Evolutionary conservation across 1,140 invertebrate genomes (phyloP).

Genomic region (Charaxes varanes): DNA sequence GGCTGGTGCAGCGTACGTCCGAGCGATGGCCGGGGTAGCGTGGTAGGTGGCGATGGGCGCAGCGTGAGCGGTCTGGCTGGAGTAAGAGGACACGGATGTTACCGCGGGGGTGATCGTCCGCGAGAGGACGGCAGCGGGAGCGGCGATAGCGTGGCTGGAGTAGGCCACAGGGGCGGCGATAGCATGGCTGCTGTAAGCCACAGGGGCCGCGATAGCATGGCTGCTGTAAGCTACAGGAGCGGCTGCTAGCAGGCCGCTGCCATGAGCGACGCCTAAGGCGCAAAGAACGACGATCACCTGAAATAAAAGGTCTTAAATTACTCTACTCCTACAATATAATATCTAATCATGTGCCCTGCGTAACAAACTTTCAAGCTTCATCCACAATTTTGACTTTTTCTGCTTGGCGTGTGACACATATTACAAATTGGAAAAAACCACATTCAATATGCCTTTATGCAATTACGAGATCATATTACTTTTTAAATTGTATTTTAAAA

Average conservation of each 20-base stretch:
- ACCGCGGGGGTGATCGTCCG: constrained; percentile 31
- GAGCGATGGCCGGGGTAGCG: constrained; percentile 20
- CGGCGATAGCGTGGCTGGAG: constrained; percentile 23
- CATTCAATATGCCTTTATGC: no score
- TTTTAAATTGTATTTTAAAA: no score
- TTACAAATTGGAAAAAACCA: no score
- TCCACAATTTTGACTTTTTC: no score
- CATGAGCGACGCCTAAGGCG: constrained; percentile 33
- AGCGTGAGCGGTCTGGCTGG: constrained; percentile 34
- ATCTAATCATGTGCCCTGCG: no score
- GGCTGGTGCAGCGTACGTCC: constrained; percentile 23
- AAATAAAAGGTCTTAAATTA: no score
- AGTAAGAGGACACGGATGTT: constrained; percentile 35
- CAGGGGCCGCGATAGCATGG: constrained; percentile 18
- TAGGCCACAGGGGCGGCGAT: constrained; percentile 28
- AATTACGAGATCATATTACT: no score
- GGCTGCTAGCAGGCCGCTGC: constrained; percentile 26
- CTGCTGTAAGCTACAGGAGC: constrained; percentile 31
- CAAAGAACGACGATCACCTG: constrained; percentile 38
- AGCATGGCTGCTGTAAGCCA: constrained; percentile 28
- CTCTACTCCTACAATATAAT: no score
- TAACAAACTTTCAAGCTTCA: no score
- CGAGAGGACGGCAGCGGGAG: constrained; percentile 25
- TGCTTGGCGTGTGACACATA: no score
- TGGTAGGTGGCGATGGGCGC: constrained; percentile 30